Evolutionary conservation across 2,797 vertebrate genomes (phyloP), one percentile per base, ranked within the genome.

Genomic region (Ispidina lecontei): DNA sequence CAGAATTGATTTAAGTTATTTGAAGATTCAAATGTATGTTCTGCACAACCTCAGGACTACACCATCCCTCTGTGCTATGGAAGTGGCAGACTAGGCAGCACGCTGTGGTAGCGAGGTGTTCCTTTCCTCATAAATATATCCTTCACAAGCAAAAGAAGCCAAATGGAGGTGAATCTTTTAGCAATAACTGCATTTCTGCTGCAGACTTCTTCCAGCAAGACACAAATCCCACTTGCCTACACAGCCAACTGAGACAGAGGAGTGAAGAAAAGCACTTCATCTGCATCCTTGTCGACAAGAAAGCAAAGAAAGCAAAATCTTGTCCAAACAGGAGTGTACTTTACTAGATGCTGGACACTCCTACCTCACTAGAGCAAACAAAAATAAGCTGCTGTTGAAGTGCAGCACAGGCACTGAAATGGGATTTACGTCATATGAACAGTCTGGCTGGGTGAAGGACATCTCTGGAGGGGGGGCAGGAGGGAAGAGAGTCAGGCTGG

Each of bases 331-430:
- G 0, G 6, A 76, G 84, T 28, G 51, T 3, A 1, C 29, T 78
- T 12, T 3, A 75, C 35, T 63, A 88, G 76, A 43, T 28, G 69
- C 60, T 33, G 77, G 70, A 49, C 26, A 52, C 52, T 65, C 77
- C 91, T 23, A 21, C 58, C 26, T 4, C 26, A 72, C 68, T 67
- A 44, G 29, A 33, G 59, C 78, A 80, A 94, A 84, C 74, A 93
- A 49, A 88, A 92, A 68, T 23, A 49, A 75, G 79, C 67, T 15
- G 73, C 91, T 41, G 55, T 26, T 73, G 2, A 3, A 87, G 83
- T 1, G 25, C 31, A 25, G 68, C 69, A 8, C 47, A 26, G 87
- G 58, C 83, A 83, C 23, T 12, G 63, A 52, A 52, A 70, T 2
- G 15, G 14, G 52, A 83, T 79, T 82, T 91, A 28, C 35, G 21